phyloP scores from a whole-genome alignment of 2,797 vertebrate species.

The Halcyon chelicuti region DNA sequence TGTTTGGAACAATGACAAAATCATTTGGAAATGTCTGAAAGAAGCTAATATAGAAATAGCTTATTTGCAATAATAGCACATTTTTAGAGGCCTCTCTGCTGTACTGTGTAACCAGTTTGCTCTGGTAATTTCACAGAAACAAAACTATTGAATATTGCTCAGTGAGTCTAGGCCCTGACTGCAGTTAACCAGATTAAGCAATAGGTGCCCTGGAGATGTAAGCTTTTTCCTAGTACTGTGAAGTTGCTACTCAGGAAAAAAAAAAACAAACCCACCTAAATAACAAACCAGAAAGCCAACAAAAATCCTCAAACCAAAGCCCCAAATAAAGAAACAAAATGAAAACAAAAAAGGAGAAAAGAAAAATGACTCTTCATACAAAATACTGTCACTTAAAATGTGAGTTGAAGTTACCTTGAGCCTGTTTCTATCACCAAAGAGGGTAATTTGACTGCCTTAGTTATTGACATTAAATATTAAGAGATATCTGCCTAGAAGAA shows the following conservation, averaged over 20 bases:
- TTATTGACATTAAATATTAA: background rate
- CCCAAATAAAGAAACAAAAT: background rate
- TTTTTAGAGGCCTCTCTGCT: background rate
- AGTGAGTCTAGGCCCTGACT: background rate
- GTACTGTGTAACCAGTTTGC: background rate
- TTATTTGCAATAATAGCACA: background rate
- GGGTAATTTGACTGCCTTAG: background rate
- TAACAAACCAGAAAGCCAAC: background rate
- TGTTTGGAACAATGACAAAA: conserved; percentile 29
- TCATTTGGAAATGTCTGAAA: conserved; percentile 23
- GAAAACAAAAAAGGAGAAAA: fast-evolving
- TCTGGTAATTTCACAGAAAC: background rate
- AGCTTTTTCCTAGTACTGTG: background rate
- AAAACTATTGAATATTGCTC: background rate
- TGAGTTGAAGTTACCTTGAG: background rate
- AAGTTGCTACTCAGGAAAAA: background rate
- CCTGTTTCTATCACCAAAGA: background rate
- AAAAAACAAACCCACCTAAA: background rate
- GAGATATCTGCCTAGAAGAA: background rate
- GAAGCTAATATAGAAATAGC: background rate
- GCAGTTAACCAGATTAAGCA: background rate
- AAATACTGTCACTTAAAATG: background rate
- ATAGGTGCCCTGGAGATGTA: background rate
- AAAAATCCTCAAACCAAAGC: background rate
- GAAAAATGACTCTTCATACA: background rate